Percentiles rank a stretch among this genome's conserved stretches.
These are phyloP conservation scores for Xenotilapia flavipinnis DNA, from an alignment of 2,113 vertebrate species.

Conservation along the genomic window DNA sequence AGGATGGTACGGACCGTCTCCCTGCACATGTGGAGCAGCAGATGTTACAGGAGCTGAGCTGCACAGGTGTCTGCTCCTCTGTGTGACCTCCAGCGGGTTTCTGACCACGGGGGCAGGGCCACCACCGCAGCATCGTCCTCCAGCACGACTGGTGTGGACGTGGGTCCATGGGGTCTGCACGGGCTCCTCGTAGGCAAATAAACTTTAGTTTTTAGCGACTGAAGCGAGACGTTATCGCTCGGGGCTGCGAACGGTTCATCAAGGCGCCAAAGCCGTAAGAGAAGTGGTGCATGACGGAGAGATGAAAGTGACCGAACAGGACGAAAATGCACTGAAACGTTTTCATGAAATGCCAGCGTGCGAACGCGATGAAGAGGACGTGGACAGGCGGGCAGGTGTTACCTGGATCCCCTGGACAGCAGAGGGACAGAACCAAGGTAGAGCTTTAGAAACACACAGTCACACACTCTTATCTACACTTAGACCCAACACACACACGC, in stretches of 20 bases:
- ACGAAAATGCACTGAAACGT: fast-evolving
- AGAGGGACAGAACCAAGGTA: conserved; percentile 40
- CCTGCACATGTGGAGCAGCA: neutral
- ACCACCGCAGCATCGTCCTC: neutral
- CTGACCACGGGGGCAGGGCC: neutral
- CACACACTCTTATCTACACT: neutral
- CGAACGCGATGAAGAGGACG: neutral
- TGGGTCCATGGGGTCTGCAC: neutral
- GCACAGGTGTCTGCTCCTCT: neutral
- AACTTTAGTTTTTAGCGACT: fast-evolving
- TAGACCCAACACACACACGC: neutral
- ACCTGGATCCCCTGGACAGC: conserved; percentile 57
- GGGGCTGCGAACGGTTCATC: neutral
- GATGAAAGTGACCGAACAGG: neutral
- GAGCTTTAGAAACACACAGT: conserved; percentile 25
- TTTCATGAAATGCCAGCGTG: neutral
- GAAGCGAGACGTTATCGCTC: neutral
- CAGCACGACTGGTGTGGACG: neutral
- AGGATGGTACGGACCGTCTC: neutral
- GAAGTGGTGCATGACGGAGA: neutral
- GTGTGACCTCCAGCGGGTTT: neutral
- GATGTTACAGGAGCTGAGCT: neutral
- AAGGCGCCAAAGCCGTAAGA: fast-evolving
- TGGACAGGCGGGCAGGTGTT: neutral
- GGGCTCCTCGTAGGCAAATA: fast-evolving